Base-by-base conservation (phyloP, 92 coral and sea anemone genomes). In the Zoanthus sociatus region DNA sequence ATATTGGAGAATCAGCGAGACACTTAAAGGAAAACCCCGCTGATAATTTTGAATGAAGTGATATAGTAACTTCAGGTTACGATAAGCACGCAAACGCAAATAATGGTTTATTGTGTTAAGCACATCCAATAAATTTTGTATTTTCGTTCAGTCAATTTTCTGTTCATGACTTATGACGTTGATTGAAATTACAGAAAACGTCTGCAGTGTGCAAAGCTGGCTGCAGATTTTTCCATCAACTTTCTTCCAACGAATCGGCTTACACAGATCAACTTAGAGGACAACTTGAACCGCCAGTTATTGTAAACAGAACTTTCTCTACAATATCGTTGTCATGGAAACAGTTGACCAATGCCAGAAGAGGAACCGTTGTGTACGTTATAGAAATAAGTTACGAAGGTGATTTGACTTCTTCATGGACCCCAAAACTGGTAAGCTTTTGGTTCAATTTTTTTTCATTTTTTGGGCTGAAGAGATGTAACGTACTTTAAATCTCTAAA, bases 341-440 rank as follows among this genome's bases (percentile, higher is more conserved):
- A 46, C 85, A 73, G 46, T 12, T 32, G 47, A 9, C 61, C 50
- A 81, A 81, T 37, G 26, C 44, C 50, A 63, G 74, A 14, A 81
- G 64, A 70, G 75, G 85, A 21, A 81, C 75, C 58, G 44, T 66
- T 20, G 73, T 81, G 5, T 64, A 81, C 85, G 60, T 81, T 16
- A n/a, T 81, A 81, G 85, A 81, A 81, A 81, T 81, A 61, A 81
- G 85, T 81, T 66, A 81, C 66, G 42, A 51, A 12, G 85, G 85
- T 18, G 85, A 81, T 81, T 16, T 81, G 61, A 64, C n/a, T 4
- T 81, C 85, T 45, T 26, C 45, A 3, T 45, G 73, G 73, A 11
- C 46, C 8, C 15, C 73, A 4, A 21, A 45, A 45, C 32, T 81
- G 61, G 85, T 81, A 66, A 68, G 18, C 21, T 11, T 3, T 47